These are phyloP conservation scores for Callaeas wilsoni DNA, from an alignment of 2,113 vertebrate species.

Conservation along the genomic window DNA sequence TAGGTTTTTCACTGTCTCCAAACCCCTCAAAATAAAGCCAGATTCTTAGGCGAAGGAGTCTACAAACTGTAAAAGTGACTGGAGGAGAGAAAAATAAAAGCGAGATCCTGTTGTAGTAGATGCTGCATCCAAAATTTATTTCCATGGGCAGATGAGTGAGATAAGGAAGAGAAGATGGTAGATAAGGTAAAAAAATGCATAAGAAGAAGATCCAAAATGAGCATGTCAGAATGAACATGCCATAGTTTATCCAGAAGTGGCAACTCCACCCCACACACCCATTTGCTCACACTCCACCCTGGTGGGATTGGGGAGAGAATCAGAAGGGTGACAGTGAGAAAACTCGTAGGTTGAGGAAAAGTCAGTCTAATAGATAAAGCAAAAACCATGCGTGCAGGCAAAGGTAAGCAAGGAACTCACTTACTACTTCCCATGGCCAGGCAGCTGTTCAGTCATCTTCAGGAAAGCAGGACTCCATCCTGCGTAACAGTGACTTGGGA, in stretches of 20 bases:
- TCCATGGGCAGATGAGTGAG: neutral
- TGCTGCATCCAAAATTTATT: neutral
- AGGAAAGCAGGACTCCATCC: neutral
- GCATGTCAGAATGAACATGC: neutral
- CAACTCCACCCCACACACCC: neutral
- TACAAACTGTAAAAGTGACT: neutral
- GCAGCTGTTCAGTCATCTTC: neutral
- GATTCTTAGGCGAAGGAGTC: neutral
- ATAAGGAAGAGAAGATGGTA: neutral
- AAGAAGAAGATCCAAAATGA: neutral
- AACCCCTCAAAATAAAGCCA: neutral
- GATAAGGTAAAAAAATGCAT: neutral
- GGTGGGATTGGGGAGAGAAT: neutral
- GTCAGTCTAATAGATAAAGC: neutral
- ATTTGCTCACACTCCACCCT: neutral
- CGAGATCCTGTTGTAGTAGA: neutral
- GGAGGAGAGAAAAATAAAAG: neutral
- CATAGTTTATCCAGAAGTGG: neutral
- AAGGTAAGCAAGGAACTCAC: neutral
- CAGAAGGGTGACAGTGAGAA: neutral
- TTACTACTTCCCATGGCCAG: neutral
- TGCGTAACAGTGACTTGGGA: neutral
- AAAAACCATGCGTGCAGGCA: neutral
- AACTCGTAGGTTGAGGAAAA: neutral
- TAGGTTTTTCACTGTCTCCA: neutral